Base-by-base conservation (phyloP, 1,140 invertebrate genomes). In the Nebria ingens region DNA sequence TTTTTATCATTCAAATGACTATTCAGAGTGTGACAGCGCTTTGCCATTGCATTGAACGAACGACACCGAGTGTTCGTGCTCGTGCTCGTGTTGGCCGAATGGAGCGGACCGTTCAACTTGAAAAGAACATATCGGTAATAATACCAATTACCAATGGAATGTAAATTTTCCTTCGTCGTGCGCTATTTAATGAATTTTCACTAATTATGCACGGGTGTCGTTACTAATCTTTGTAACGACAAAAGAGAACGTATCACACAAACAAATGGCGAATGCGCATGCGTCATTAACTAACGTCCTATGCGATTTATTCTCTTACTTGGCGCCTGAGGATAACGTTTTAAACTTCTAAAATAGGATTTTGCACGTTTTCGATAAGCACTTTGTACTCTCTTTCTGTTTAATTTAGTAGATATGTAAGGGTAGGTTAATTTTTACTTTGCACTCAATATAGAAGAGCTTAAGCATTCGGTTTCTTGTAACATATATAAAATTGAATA, bases 1-100 rank as follows among this genome's bases (percentile, higher is more conserved):
- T n/a, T n/a, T 45, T 45, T 45, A 45, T 45, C 40, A 45, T 45
- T 45, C 40, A 45, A 45, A 45, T 45, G 40, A 45, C 40, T 45
- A 45, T 45, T 45, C 40, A 45, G 9, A 9, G 40, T 45, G 9
- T 3, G 17, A 9, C 3, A 45, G 40, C 13, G 25, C 13, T 13
- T 13, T 4, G n/a, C n/a, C n/a, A n/a, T n/a, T n/a, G n/a, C n/a
- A n/a, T n/a, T n/a, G n/a, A n/a, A n/a, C n/a, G n/a, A n/a, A n/a
- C n/a, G 25, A 13, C 25, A 29, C 4, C 25, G 25, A 13, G 25
- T 13, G 4, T 29, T 13, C 13, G 25, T 29, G 25, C 25, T 6
- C 25, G 13, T 29, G 4, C 13, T 29, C 25, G 25, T 29, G 4
- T 13, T 45, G 6, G 9, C 15, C 15, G 6, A 9, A 9, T 45